Percentiles rank a stretch among this genome's conserved stretches.
These are phyloP conservation scores for Melitaea cinxia DNA, from an alignment of 1,140 invertebrate genomes.

Conservation along the genomic window DNA sequence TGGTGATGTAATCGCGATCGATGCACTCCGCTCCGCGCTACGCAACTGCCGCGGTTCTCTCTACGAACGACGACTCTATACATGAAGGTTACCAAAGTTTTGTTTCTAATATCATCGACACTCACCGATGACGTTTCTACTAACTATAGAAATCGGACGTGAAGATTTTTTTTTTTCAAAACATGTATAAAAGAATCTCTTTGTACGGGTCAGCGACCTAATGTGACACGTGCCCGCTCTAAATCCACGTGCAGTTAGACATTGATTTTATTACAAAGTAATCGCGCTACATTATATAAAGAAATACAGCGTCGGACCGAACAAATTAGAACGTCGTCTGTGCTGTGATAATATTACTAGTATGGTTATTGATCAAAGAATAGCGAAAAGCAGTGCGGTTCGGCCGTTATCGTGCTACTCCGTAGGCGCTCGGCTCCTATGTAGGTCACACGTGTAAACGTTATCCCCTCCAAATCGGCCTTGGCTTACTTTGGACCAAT, in stretches of 20 bases:
- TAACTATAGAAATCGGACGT: slow-evolving; percentile 18
- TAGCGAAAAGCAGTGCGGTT: slow-evolving; percentile 46
- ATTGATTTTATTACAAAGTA: slow-evolving; percentile 14
- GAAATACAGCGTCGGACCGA: slow-evolving; percentile 20
- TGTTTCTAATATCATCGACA: slow-evolving; percentile 33
- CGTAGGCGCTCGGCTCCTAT: slow-evolving; percentile 62
- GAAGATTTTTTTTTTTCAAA: slow-evolving; percentile 20
- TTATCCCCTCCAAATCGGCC: slow-evolving; percentile 76
- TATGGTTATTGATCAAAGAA: slow-evolving; percentile 67
- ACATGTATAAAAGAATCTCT: slow-evolving; percentile 28
- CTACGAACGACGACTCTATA: slow-evolving; percentile 37
- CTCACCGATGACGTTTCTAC: slow-evolving; percentile 29
- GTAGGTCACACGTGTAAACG: slow-evolving; percentile 80
- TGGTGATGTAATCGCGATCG: slow-evolving; percentile 79
- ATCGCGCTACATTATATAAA: slow-evolving; percentile 26
- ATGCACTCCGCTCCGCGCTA: slow-evolving; percentile 67
- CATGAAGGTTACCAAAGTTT: slow-evolving; percentile 31
- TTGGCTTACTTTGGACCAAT: slow-evolving; percentile 77
- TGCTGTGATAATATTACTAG: slow-evolving; percentile 48
- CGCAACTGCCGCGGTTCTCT: slow-evolving; percentile 46
- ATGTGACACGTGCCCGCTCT: slow-evolving; percentile 38
- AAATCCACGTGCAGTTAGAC: slow-evolving; percentile 33
- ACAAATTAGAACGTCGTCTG: slow-evolving; percentile 34
- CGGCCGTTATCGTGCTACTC: slow-evolving; percentile 54
- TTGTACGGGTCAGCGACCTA: slow-evolving; percentile 43